Evolutionary conservation across 1,140 invertebrate genomes (phyloP).

Genomic region (Diabrotica virgifera): DNA sequence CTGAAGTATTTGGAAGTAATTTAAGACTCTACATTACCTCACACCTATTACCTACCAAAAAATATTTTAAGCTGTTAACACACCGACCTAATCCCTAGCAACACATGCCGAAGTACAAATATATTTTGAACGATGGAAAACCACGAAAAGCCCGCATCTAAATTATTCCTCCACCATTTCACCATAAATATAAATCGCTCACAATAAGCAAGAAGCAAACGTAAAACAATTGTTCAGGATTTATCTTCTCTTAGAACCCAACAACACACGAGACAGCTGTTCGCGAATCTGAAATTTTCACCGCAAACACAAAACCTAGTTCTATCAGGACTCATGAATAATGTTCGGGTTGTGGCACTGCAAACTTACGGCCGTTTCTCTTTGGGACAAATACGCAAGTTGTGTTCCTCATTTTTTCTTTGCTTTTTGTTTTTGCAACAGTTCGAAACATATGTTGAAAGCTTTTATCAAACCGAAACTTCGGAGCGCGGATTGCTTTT

Average conservation of each 20-base stretch:
- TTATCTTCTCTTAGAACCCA: background rate
- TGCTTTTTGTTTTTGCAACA: background rate
- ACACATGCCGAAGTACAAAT: no score
- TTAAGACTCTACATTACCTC: no score
- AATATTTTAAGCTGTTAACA: no score
- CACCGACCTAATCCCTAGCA: no score
- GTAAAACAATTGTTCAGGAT: background rate
- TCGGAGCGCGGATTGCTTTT: no score
- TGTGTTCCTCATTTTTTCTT: background rate
- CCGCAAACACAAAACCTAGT: background rate
- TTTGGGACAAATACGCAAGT: background rate
- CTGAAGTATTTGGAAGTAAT: no score
- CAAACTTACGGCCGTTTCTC: background rate
- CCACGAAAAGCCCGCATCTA: no score
- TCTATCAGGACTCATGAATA: background rate
- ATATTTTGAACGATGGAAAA: no score
- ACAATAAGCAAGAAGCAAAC: conserved; percentile 2
- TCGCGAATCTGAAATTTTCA: background rate
- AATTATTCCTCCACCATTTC: no score
- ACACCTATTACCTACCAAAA: no score
- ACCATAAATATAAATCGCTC: background rate
- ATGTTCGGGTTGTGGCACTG: background rate
- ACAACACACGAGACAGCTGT: background rate
- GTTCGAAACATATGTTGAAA: background rate
- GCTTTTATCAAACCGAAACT: background rate